phyloP scores from a whole-genome alignment of 2,888 invertebrate species.

The Amphipoea oculea region DNA sequence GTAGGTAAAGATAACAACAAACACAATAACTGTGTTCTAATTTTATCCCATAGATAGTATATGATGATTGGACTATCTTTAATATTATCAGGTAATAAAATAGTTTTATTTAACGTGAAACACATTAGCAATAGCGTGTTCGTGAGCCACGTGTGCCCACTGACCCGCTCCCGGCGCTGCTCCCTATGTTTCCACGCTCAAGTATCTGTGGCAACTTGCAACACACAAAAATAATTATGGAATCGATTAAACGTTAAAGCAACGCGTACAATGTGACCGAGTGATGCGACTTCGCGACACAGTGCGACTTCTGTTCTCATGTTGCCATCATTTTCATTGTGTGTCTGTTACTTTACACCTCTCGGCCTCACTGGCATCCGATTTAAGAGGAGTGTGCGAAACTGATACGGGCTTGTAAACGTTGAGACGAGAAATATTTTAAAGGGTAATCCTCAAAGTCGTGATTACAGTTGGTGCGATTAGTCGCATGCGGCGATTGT shows the following conservation, averaged over 20 bases:
- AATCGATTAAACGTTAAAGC: constrained; percentile 64
- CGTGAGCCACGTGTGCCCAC: neutral
- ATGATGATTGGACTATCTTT: constrained; percentile 29
- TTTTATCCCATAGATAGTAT: constrained; percentile 48
- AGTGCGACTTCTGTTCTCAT: constrained; percentile 40
- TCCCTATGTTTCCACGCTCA: constrained; percentile 42
- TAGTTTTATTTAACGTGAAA: neutral
- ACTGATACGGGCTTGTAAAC: neutral
- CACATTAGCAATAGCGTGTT: neutral
- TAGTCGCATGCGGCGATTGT: constrained; percentile 14
- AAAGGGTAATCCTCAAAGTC: neutral
- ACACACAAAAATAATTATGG: constrained; percentile 61
- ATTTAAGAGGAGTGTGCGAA: constrained; percentile 1
- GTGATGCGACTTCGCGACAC: constrained; percentile 34
- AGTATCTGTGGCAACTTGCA: constrained; percentile 61
- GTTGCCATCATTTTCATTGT: constrained; percentile 28
- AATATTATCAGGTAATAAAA: constrained; percentile 17
- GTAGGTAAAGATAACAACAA: constrained; percentile 43
- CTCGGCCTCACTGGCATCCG: neutral
- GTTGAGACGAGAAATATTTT: neutral
- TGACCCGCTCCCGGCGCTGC: neutral
- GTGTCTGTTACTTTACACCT: constrained; percentile 34
- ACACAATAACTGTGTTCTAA: constrained; percentile 40
- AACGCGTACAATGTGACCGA: constrained; percentile 44
- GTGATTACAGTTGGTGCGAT: constrained; percentile 20